Conservation (phyloP, 2,797 vertebrate genomes). For the Varecia variegata region DNA sequence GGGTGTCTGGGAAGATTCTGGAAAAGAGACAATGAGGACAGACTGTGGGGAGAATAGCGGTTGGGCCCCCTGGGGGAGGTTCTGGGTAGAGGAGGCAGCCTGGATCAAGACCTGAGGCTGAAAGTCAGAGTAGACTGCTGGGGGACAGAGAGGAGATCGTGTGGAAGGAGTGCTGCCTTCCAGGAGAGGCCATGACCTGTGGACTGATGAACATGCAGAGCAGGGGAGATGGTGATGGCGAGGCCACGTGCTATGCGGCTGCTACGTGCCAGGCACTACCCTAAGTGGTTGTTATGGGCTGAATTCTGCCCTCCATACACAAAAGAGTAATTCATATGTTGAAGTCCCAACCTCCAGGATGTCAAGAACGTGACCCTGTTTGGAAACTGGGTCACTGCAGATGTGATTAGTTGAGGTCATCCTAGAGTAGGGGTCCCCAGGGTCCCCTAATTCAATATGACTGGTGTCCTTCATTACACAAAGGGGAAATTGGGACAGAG, state of each 20-base stretch:
- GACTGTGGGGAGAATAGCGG: background rate
- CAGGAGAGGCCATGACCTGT: accelerated
- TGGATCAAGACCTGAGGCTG: background rate
- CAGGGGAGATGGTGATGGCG: accelerated
- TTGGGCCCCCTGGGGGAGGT: background rate
- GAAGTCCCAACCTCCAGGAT: background rate
- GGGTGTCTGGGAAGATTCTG: background rate
- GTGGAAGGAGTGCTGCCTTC: background rate
- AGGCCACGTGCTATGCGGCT: background rate
- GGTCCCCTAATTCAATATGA: background rate
- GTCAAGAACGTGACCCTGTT: background rate
- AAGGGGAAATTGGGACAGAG: background rate
- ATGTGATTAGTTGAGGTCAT: background rate
- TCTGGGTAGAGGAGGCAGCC: background rate
- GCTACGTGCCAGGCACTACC: background rate
- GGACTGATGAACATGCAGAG: background rate
- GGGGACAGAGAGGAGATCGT: background rate
- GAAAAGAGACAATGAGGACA: background rate
- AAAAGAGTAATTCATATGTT: background rate
- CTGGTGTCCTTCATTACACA: background rate
- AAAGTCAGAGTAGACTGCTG: background rate
- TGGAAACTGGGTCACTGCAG: background rate
- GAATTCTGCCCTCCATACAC: background rate
- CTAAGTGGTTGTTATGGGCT: background rate
- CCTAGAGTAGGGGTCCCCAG: background rate